Base-by-base conservation (phyloP, 1,140 invertebrate species). In the Uloborus diversus region DNA sequence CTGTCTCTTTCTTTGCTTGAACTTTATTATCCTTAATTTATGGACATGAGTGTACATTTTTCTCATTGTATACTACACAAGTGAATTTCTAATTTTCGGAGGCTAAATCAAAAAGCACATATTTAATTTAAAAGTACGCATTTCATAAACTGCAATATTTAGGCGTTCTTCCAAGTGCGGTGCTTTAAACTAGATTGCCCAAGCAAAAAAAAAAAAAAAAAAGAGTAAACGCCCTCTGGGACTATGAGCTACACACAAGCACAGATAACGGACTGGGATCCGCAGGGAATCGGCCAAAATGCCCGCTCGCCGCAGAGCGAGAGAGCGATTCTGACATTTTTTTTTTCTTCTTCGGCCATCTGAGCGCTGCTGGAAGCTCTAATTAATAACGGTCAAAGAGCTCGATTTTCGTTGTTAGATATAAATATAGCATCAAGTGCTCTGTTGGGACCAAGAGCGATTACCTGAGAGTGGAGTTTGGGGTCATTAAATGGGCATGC, bases 361-460 rank as follows among this genome's bases (percentile, higher is more conserved):
- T 20, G 20, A 17, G 42, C 30, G 28, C 17, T 37, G 13, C 59
- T 25, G 35, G 23, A 47, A 33, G 28, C 28, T 78, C 62, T 78
- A 78, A 78, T 78, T 78, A 78, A 78, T 78, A 78, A 78, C 73
- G 73, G 73, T 78, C 73, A 78, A 78, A 66, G 62, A 66, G 73
- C 71, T 53, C 71, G 71, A 64, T 64, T 75, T 59, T 28, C 56
- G 73, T 66, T 78, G 73, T 78, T 56, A 57, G 73, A 78, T 78
- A 78, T 78, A 78, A 78, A 78, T 78, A 78, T 78, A 78, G 73
- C 73, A 65, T 56, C 59, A 78, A 78, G 61, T 78, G 73, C 49
- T 37, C 73, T 28, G 11, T 23, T 28, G 73, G 73, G 73, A 78
- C 5, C 23, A 14, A 32, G 37, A 78, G 47, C 47, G 73, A 65